Conservation (phyloP, 1,140 invertebrate species). For the Drosophila paulistorum region DNA sequence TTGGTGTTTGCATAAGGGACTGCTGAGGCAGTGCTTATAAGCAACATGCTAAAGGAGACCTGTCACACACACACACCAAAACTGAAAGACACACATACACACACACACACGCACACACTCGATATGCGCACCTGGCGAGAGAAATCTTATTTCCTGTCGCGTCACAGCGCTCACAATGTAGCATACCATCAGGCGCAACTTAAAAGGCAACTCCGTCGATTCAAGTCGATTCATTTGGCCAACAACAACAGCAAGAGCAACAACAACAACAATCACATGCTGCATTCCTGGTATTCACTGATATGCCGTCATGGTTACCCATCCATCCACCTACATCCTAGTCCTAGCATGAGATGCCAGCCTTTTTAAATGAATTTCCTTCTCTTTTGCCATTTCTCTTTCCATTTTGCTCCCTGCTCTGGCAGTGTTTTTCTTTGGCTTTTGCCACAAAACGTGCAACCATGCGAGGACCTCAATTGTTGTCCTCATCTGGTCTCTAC, state of each 20-base stretch:
- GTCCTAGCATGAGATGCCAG: not conserved
- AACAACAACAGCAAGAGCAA: slow-evolving; percentile 28
- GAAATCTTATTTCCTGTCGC: slow-evolving; percentile 49
- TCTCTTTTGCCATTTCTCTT: slow-evolving; percentile 16
- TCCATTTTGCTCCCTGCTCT: not conserved
- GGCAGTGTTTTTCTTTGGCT: slow-evolving; percentile 64
- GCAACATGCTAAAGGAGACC: slow-evolving; percentile 6
- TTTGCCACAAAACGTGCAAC: slow-evolving; percentile 51
- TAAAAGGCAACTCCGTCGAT: slow-evolving; percentile 34
- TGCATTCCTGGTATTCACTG: slow-evolving; percentile 18
- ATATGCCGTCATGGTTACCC: slow-evolving; percentile 54
- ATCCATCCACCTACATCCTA: slow-evolving; percentile 21
- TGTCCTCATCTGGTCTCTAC: slow-evolving; percentile 20
- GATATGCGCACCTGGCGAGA: slow-evolving; percentile 10
- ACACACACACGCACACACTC: not conserved
- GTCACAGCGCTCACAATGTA: slow-evolving; percentile 29
- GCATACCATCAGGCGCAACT: slow-evolving; percentile 39
- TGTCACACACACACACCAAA: slow-evolving; percentile 33
- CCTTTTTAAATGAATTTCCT: slow-evolving; percentile 17
- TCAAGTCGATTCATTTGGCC: slow-evolving; percentile 13
- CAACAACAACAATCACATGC: slow-evolving; percentile 33
- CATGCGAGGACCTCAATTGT: slow-evolving; percentile 58
- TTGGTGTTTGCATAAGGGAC: slow-evolving; percentile 55
- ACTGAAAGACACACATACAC: slow-evolving; percentile 21
- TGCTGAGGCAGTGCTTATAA: slow-evolving; percentile 36